Evolutionary conservation across 2,888 invertebrate genomes (phyloP).

Genomic region (Cephus sareptanus): DNA sequence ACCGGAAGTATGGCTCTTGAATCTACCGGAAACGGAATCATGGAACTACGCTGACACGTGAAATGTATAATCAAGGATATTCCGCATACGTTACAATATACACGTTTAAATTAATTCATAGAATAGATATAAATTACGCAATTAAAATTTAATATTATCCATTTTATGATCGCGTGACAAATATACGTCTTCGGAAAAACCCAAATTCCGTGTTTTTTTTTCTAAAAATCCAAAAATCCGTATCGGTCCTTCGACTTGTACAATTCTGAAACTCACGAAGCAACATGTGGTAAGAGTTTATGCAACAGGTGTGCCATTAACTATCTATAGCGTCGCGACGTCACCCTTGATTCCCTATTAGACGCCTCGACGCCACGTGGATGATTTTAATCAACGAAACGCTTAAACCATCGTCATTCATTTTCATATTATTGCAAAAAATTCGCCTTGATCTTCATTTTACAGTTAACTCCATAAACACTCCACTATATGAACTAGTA

Average conservation of each 20-base stretch:
- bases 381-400: neutral
- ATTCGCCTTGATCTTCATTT: neutral
- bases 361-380: neutral
- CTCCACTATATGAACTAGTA: neutral
- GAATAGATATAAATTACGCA: neutral
- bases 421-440: neutral
- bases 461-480: neutral
- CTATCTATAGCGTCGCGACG: neutral
- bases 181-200: neutral
- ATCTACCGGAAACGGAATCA: neutral
- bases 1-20: neutral
- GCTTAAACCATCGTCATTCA: neutral
- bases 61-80: neutral
- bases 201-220: neutral
- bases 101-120: neutral
- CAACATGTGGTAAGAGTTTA: neutral
- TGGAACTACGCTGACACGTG: neutral
- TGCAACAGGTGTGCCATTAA: neutral
- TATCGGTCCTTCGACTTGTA: too few relatives aligned
- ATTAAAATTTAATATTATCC: neutral
- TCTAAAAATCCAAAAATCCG: neutral
- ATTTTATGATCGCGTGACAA: neutral
- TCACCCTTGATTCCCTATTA: neutral
- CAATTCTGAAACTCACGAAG: neutral
- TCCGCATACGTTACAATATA: neutral